Base-by-base conservation (phyloP, 2,797 vertebrate genomes). In the Melanogrammus aeglefinus region DNA sequence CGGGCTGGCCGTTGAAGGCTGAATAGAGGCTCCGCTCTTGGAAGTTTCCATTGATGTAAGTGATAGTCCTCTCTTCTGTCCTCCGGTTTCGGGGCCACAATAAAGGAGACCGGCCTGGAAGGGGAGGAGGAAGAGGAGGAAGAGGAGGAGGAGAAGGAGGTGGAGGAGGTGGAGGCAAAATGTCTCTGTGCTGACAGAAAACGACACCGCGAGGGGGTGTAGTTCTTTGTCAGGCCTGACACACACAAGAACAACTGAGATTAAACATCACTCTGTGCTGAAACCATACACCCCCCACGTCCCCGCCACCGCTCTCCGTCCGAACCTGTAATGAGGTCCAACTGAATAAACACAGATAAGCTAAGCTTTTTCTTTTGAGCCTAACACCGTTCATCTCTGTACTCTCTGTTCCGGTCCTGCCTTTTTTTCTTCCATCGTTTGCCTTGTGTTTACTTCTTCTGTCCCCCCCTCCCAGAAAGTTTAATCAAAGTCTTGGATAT, bases 101-200 rank as follows among this genome's bases (percentile, higher is more conserved):
- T 27, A 69, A 69, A 69, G 63, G 63, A 69, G 24, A 27, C 21
- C 57, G 8, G n/a, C 6, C 57, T 24, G 41, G 38, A 14, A 39
- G 81, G 33, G 41, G 69, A 36, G 39, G 77, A 79, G 70, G 31
- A 36, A 39, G 69, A 36, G 39, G 78, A 78, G 70, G 31, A 74
- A 41, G 1, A 24, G 36, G 35, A 14, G 18, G 81, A 36, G 41
- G 57, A 33, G 39, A 76, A 78, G 70, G 31, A 33, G 36, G 69
- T 31, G 38, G 78, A 79, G 69, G 31, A 24, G 41, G 38, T 69
- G 47, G 1, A 21, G 18, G 36, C 35, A 72, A 47, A 69, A 24
- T 27, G 63, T 69, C 39, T 3, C 72, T 69, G 39, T 12, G 38
- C 73, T 51, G 44, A 71, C 72, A 57, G 14, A 9, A 78, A 80